These are phyloP conservation scores for Cyaniris semiargus DNA, from an alignment of 2,888 invertebrate species.

Conservation along the genomic window DNA sequence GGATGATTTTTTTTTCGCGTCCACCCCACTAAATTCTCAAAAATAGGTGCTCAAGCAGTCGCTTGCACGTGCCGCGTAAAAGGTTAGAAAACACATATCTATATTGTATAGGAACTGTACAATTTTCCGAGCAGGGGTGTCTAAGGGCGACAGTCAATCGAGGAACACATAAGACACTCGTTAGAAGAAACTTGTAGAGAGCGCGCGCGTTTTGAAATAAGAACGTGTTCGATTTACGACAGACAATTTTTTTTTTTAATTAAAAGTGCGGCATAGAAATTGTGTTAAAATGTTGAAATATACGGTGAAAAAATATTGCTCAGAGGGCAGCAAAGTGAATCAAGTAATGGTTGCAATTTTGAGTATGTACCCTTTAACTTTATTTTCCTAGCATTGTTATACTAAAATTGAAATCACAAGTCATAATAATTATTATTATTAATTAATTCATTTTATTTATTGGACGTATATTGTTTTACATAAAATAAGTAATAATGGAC, in stretches of 20 bases:
- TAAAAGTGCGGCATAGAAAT: constrained; percentile 2
- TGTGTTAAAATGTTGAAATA: constrained; percentile 64
- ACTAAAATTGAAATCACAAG: background rate
- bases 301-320: constrained; percentile 72
- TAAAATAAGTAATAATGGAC: background rate
- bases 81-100: background rate
- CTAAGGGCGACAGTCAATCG: constrained; percentile 1
- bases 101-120: background rate
- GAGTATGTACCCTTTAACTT: constrained; percentile 55
- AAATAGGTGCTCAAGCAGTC: background rate
- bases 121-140: background rate
- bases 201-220: constrained; percentile 40
- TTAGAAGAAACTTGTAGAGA: background rate
- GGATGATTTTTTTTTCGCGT: no score
- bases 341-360: constrained; percentile 63
- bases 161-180: constrained; percentile 23
- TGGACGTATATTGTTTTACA: no score
- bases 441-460: no score
- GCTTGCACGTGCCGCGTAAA: background rate
- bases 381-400: background rate
- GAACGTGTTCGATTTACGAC: background rate
- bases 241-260: constrained; percentile 12
- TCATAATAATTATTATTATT: background rate
- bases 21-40: no score
- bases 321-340: constrained; percentile 70